These are phyloP conservation scores for Campoletis sonorensis DNA, from an alignment of 1,140 invertebrate species.

Conservation along the genomic window DNA sequence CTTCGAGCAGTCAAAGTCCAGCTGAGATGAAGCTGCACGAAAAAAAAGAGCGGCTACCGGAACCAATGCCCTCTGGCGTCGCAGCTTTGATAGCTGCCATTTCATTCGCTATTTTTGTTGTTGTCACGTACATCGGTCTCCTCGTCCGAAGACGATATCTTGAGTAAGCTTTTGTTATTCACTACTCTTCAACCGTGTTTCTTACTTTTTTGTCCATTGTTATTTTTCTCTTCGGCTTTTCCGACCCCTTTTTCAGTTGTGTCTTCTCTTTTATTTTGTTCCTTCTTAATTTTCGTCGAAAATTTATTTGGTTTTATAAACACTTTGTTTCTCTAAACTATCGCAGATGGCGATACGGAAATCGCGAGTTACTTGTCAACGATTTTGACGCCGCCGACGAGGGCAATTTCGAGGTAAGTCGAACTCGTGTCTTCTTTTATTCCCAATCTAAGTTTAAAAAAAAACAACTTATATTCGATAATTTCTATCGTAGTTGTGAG, in stretches of 20 bases:
- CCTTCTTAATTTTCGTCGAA: neutral
- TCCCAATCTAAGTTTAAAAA: too few relatives aligned
- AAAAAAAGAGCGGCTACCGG: conserved; percentile 6
- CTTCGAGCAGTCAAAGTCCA: neutral
- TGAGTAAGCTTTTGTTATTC: conserved; percentile 67
- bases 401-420: conserved; percentile 72
- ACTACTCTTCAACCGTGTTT: too few relatives aligned
- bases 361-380: conserved; percentile 73
- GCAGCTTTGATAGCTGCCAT: conserved; percentile 63
- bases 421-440: neutral
- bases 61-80: conserved; percentile 58
- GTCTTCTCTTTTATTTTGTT: neutral
- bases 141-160: conserved; percentile 70
- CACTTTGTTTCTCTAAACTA: conserved; percentile 27
- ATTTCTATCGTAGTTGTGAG: too few relatives aligned
- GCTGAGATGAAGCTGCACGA: conserved; percentile 26
- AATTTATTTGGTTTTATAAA: neutral
- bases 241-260: too few relatives aligned
- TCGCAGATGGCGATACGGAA: conserved; percentile 71
- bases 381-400: conserved; percentile 73
- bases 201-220: neutral
- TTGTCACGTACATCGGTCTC: conserved; percentile 68
- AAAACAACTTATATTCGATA: neutral
- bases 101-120: conserved; percentile 63
- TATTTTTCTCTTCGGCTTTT: conserved; percentile 23